Percentiles rank a stretch among this genome's conserved stretches.
Conservation (phyloP, 2,888 invertebrate genomes). For the Eutolmus rufibarbis region DNA sequence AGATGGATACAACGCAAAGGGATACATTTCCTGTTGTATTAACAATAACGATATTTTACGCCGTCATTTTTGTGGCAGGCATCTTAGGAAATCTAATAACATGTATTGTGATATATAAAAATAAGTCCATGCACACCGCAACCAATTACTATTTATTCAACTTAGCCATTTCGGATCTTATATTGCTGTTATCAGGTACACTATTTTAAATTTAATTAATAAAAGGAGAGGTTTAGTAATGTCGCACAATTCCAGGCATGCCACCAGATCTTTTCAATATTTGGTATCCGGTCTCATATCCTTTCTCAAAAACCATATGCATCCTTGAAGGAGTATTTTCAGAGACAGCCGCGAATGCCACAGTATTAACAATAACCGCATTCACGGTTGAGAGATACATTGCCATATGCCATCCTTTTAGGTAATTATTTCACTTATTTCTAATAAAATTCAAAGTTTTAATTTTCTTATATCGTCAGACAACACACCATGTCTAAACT, state of each 20-base stretch:
- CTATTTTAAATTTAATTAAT: neutral
- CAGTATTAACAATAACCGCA: slow-evolving; percentile 85
- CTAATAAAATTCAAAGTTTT: neutral
- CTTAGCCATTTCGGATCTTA: slow-evolving; percentile 82
- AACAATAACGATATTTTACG: slow-evolving; percentile 75
- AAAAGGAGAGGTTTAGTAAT: neutral
- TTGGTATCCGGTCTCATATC: slow-evolving; percentile 77
- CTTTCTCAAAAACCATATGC: slow-evolving; percentile 80
- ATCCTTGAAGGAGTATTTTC: slow-evolving; percentile 78
- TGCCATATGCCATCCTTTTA: slow-evolving; percentile 85
- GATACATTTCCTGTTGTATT: slow-evolving; percentile 54
- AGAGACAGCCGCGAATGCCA: slow-evolving; percentile 86
- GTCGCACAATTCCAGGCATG: slow-evolving; percentile 65
- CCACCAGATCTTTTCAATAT: slow-evolving; percentile 80
- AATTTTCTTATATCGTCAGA: slow-evolving; percentile 51
- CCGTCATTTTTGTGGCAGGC: slow-evolving; percentile 70
- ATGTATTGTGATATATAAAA: slow-evolving; percentile 82
- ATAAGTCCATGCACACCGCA: slow-evolving; percentile 84
- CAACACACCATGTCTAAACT: slow-evolving; percentile 86
- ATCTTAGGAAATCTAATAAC: slow-evolving; percentile 84
- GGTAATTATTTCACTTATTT: slow-evolving; percentile 51
- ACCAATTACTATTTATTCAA: slow-evolving; percentile 86
- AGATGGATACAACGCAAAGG: slow-evolving; percentile 41
- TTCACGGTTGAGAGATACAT: slow-evolving; percentile 89
- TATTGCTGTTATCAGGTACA: slow-evolving; percentile 75